Evolutionary conservation across 2,888 invertebrate species (phyloP).

Genomic region (Eudemis profundana): DNA sequence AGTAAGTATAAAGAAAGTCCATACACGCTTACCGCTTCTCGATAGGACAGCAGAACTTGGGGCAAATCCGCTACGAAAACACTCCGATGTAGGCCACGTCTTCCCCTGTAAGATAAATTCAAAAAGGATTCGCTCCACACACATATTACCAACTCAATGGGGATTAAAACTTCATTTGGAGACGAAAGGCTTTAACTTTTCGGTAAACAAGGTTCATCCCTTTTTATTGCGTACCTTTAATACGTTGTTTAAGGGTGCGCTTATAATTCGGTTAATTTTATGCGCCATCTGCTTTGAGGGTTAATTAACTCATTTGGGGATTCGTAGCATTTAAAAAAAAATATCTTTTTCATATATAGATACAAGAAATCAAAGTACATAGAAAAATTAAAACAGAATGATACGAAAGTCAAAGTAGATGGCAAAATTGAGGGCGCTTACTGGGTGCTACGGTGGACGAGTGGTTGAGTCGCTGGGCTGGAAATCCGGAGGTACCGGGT

Average conservation of each 20-base stretch:
- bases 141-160: slow-evolving; percentile 79
- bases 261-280: slow-evolving; percentile 28
- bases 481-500: too few relatives aligned
- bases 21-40: slow-evolving; percentile 8
- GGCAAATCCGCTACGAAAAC: slow-evolving; percentile 84
- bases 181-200: slow-evolving; percentile 68
- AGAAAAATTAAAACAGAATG: too few relatives aligned
- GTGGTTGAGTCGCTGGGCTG: too few relatives aligned
- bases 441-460: too few relatives aligned
- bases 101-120: slow-evolving; percentile 72
- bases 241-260: slow-evolving; percentile 20
- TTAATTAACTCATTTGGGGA: slow-evolving; percentile 5
- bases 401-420: too few relatives aligned
- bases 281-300: slow-evolving; percentile 4
- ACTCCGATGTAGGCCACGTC: slow-evolving; percentile 77
- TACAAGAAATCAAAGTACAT: not conserved
- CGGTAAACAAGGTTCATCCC: slow-evolving; percentile 70
- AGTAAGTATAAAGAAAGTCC: slow-evolving; percentile 6
- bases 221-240: slow-evolving; percentile 71
- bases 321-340: not conserved
- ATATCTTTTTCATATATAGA: not conserved
- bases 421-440: too few relatives aligned
- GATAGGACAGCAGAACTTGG: slow-evolving; percentile 52
- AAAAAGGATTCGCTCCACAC: slow-evolving; percentile 72
- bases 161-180: slow-evolving; percentile 78